Percentiles rank a stretch among this genome's conserved stretches.
Evolutionary conservation across 1,140 invertebrate genomes (phyloP).

Genomic region (Drosophila virilis): DNA sequence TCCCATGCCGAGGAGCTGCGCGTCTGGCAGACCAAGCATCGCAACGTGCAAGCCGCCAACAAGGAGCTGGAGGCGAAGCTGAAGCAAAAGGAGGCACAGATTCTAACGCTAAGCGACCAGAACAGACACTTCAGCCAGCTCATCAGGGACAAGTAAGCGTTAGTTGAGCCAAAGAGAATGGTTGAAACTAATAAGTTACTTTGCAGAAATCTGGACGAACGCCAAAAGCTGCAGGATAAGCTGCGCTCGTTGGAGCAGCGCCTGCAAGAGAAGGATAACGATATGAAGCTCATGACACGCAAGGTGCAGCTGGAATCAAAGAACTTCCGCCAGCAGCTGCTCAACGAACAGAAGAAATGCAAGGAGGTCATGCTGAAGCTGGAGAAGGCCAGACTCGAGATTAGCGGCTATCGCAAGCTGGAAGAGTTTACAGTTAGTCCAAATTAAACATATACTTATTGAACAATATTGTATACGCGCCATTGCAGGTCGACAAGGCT

Average conservation of each 20-base stretch:
- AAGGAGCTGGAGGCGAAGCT: constrained; percentile 87
- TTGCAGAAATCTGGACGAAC: constrained; percentile 88
- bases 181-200: not conserved
- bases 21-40: constrained; percentile 88
- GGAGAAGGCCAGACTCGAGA: constrained; percentile 85
- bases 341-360: constrained; percentile 88
- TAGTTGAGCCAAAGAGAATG: not conserved
- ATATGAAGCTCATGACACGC: constrained; percentile 88
- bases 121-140: constrained; percentile 89
- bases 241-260: constrained; percentile 87
- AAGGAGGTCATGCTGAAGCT: constrained; percentile 89
- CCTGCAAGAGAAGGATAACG: constrained; percentile 88
- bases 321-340: constrained; percentile 89
- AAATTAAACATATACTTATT: not conserved
- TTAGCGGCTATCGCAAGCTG: constrained; percentile 76
- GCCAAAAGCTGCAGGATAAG: constrained; percentile 89
- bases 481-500: constrained; percentile 52
- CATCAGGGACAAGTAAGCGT: constrained; percentile 87
- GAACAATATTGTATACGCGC: no score
- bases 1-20: constrained; percentile 91
- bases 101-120: constrained; percentile 87
- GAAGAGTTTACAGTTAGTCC: constrained; percentile 72
- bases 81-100: constrained; percentile 88
- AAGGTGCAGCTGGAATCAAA: constrained; percentile 89
- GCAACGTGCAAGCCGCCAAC: constrained; percentile 87